Base-by-base conservation (phyloP, 2,113 vertebrate species). In the Anser cygnoides region DNA sequence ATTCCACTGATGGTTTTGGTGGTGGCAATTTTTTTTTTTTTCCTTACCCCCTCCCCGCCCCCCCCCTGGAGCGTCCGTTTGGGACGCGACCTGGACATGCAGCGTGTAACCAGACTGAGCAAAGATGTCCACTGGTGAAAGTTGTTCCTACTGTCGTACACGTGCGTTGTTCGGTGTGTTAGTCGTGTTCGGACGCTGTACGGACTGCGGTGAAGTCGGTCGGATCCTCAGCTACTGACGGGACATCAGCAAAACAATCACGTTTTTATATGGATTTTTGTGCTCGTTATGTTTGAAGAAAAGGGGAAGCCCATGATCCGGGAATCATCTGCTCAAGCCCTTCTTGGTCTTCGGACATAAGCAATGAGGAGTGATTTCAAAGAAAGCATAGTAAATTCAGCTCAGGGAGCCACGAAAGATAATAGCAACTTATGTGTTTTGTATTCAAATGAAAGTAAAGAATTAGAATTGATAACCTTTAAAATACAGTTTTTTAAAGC, bases 361-460 rank as follows among this genome's bases (percentile, higher is more conserved):
- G 91, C 90, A 74, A 89, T n/a, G 93, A 96, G 96, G 96, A 95
- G 86, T 58, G 95, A 82, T 75, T 87, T 90, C 91, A 92, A 95
- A 94, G 93, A 90, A 93, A 92, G 96, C 94, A 66, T 97, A 95
- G 95, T 95, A 91, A 94, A 93, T 95, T 97, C 96, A 95, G 98
- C 98, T 98, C 98, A 98, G 98, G 98, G 98, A 98, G 97, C 97
- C 97, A 93, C 50, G 95, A 96, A 97, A 97, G 95, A 96, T 80
- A 98, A 97, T 92, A 97, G 97, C 95, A 95, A 96, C 97, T 97
- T 96, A 94, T 76, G 95, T 97, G 97, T 98, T 98, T 97, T 96
- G 79, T 94, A 96, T 97, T 98, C 95, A 95, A 97, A 97, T 97
- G 97, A 97, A 97, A 97, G 92, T 95, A 95, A 97, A 97, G 92